phyloP scores from a whole-genome alignment of 2,888 invertebrate species.

The Syrista parreyssii region DNA sequence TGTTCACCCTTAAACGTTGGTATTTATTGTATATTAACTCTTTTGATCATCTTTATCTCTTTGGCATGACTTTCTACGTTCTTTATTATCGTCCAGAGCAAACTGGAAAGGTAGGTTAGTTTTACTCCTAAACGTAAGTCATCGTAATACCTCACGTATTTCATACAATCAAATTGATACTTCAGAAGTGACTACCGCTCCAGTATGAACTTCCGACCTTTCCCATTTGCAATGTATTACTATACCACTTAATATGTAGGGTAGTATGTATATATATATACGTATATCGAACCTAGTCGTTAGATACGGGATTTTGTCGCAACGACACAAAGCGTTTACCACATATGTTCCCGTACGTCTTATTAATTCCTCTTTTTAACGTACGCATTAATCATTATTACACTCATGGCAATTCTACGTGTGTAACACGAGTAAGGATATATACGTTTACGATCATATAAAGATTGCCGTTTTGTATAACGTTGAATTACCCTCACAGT shows the following conservation, averaged over 20 bases:
- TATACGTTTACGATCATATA: constrained; percentile 24
- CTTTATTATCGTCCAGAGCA: not conserved
- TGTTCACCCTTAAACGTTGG: not conserved
- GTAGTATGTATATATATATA: constrained; percentile 5
- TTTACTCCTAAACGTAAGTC: not conserved
- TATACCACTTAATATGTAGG: not conserved
- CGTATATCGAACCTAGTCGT: constrained; percentile 2
- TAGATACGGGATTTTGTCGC: not conserved
- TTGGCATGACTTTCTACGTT: not conserved
- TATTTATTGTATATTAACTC: not conserved
- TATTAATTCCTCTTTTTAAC: not conserved
- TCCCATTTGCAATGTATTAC: not conserved
- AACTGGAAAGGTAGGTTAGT: not conserved
- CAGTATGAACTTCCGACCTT: not conserved
- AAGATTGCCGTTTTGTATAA: constrained; percentile 55
- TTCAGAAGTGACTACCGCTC: not conserved
- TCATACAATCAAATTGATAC: not conserved
- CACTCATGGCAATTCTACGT: constrained; percentile 11
- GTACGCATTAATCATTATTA: not conserved
- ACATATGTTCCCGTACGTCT: not conserved
- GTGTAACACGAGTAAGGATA: constrained; percentile 9
- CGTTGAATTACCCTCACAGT: constrained; percentile 63
- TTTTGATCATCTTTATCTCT: not conserved
- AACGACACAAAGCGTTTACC: not conserved
- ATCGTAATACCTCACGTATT: not conserved